phyloP scores from a whole-genome alignment of 2,888 invertebrate genomes.

The Ichneumon xanthorius region DNA sequence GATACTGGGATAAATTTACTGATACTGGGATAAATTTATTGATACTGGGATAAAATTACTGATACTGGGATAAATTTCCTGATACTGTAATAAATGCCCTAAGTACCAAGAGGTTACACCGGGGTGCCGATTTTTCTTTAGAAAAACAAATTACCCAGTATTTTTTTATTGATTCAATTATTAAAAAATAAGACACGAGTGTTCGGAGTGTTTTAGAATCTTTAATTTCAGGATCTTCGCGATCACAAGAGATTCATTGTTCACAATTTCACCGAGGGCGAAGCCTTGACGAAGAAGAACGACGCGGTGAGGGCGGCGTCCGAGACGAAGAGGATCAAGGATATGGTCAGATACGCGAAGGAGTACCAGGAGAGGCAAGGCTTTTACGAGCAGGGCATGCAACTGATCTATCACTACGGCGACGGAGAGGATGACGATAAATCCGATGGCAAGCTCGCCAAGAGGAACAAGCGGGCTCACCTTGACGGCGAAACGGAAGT shows the following conservation, averaged over 20 bases:
- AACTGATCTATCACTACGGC: slow-evolving; percentile 82
- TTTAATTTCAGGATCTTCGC: slow-evolving; percentile 75
- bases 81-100: too few relatives aligned
- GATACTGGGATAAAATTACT: too few relatives aligned
- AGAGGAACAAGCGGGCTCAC: slow-evolving; percentile 76
- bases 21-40: too few relatives aligned
- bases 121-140: too few relatives aligned
- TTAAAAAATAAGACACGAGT: too few relatives aligned
- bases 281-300: slow-evolving; percentile 79
- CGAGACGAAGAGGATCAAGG: slow-evolving; percentile 76
- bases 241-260: slow-evolving; percentile 76
- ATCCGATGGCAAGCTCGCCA: slow-evolving; percentile 63
- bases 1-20: too few relatives aligned
- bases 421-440: slow-evolving; percentile 50
- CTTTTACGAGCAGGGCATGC: slow-evolving; percentile 82
- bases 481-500: slow-evolving; percentile 72
- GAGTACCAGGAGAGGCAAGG: slow-evolving; percentile 81
- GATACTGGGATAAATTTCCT: too few relatives aligned
- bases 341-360: slow-evolving; percentile 80
- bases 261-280: slow-evolving; percentile 82
- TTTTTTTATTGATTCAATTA: too few relatives aligned
- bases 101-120: too few relatives aligned
- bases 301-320: slow-evolving; percentile 75
- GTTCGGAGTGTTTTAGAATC: background rate
- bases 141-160: too few relatives aligned